Base-by-base conservation (phyloP, 2,113 vertebrate species). In the Calonectris borealis region DNA sequence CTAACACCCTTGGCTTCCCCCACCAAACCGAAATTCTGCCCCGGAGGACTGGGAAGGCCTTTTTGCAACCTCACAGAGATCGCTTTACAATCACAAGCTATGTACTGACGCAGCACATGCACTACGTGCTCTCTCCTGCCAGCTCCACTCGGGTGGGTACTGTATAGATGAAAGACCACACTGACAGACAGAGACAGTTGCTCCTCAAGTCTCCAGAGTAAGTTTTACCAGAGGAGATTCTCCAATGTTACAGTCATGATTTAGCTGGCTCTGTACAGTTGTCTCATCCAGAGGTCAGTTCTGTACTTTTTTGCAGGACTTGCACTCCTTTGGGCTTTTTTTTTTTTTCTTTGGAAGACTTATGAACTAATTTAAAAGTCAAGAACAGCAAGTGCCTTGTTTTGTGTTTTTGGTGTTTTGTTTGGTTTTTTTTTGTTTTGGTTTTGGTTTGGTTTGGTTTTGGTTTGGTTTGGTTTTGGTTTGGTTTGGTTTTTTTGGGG, bases 151-250 rank as follows among this genome's bases (percentile, higher is more conserved):
- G 4, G 34, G 31, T 77, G 58, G 36, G 34, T 58, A 70, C 86
- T 51, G 69, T 27, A 71, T 2, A 64, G 69, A 95, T 48, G 60
- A 91, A 84, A 84, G 80, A 75, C 69, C 44, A 62, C 0, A 0
- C 49, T 94, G 93, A 95, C 48, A 81, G 92, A 86, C 40, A 78
- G 64, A 58, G 19, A 55, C 91, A 96, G 83, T 24, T 81, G 91
- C 54, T 93, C 60, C 94, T 94, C 72, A 55, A 62, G 38, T 91
- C 93, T 78, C 91, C 73, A 70, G 31, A 80, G 38, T 13, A 57
- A 48, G 19, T n/a, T 70, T 70, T 90, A 38, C 46, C 80, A 93
- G 38, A 84, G 52, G 38, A 75, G 38, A 62, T 75, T 93, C 69
- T 36, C 65, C 72, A 94, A 0, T 10, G 21, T 68, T 86, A 88